These are phyloP conservation scores for Pocillopora damicornis DNA, from an alignment of 64 coral and sea anemone species.

Conservation along the genomic window DNA sequence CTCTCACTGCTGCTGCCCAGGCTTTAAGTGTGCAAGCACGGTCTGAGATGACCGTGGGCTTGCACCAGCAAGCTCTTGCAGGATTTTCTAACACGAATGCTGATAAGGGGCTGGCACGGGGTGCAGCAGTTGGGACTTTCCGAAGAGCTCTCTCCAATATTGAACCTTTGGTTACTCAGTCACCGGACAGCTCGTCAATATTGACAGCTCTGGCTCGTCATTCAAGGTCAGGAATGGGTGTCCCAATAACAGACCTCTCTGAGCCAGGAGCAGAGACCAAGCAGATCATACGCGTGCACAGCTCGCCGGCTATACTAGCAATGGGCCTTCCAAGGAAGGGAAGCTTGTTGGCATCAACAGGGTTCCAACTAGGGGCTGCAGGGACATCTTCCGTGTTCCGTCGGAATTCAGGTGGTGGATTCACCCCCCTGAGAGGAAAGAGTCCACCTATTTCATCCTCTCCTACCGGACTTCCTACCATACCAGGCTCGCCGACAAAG, in stretches of 20 bases:
- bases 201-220: conserved; percentile 73
- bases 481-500: conserved; percentile 86
- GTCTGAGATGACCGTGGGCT: not conserved
- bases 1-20: conserved; percentile 27
- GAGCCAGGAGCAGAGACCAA: conserved; percentile 53
- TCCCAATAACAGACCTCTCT: conserved; percentile 36
- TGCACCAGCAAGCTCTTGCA: not conserved
- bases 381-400: conserved; percentile 26
- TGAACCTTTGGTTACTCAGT: conserved; percentile 20
- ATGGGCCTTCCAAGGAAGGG: conserved; percentile 68
- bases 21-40: not conserved
- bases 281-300: conserved; percentile 83
- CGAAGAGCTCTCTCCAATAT: conserved; percentile 72
- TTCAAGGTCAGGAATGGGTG: conserved; percentile 32
- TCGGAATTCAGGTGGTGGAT: conserved; percentile 25
- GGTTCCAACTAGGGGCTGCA: conserved; percentile 45
- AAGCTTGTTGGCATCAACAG: conserved; percentile 42
- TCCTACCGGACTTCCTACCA: conserved; percentile 66
- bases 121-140: conserved; percentile 40
- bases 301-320: conserved; percentile 81
- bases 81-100: not conserved
- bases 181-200: conserved; percentile 44
- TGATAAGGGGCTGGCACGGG: conserved; percentile 1
- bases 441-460: conserved; percentile 40
- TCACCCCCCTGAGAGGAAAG: conserved; percentile 25